Evolutionary conservation across 2,888 invertebrate species (phyloP), one percentile per base, ranked within the genome.

Genomic region (Carterocephalus palaemon): DNA sequence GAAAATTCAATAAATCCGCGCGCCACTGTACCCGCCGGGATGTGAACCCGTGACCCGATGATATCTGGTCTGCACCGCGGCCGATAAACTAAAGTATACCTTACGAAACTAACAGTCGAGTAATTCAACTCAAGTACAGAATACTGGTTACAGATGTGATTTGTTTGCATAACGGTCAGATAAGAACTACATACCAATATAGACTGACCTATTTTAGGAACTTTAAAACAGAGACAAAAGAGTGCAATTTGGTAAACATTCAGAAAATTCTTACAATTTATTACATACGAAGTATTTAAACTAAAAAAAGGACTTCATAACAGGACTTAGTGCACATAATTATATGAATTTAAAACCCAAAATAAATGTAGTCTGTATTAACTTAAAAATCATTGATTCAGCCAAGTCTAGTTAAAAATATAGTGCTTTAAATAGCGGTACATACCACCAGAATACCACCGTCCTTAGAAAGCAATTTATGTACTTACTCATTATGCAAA

Each of bases 401-500:
- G n/a, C n/a, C n/a, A n/a, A n/a, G n/a, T n/a, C n/a, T n/a, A n/a
- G n/a, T n/a, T n/a, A n/a, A n/a, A n/a, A n/a, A n/a, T n/a, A n/a
- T n/a, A n/a, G n/a, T n/a, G n/a, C n/a, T n/a, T n/a, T n/a, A n/a
- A n/a, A n/a, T n/a, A n/a, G n/a, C n/a, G n/a, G n/a, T n/a, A n/a
- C n/a, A n/a, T n/a, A 24, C 28, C 33, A 23, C 40, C 23, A 22
- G 32, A 33, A 19, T 15, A 19, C 20, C 46, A 34, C 29, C 42
- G 50, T 50, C 39, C 48, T 19, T 48, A 51, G 48, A 51, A 41
- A 20, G 36, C 32, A 32, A 26, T 47, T 52, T 49, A 48, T 46
- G 46, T 39, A 50, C 31, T 48, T 46, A 43, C 38, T 46, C 43
- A 46, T 50, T 48, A 52, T 50, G 50, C 41, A 50, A 50, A 48